Conservation (phyloP, 2,797 vertebrate species). For the Gallinago nigripennis region DNA sequence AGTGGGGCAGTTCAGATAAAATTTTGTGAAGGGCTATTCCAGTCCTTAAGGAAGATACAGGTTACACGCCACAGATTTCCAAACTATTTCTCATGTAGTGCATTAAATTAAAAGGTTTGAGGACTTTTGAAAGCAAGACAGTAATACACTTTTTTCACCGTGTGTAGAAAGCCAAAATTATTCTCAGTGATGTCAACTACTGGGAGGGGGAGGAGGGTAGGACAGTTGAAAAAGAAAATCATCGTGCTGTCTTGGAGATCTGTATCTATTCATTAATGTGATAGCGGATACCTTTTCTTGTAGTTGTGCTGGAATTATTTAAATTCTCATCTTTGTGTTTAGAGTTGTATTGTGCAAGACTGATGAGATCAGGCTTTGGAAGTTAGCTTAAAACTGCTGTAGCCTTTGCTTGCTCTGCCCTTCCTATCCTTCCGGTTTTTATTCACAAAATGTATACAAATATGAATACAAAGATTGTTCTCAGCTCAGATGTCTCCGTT, state of each 20-base stretch:
- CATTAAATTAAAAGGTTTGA: not conserved
- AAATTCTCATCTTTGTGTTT: constrained; percentile 39
- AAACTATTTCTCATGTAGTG: not conserved
- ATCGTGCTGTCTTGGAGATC: not conserved
- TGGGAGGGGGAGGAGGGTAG: not conserved
- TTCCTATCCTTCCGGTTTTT: constrained; percentile 67
- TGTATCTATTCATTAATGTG: not conserved
- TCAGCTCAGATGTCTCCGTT: not conserved
- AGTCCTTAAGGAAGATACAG: not conserved
- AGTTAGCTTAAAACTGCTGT: not conserved
- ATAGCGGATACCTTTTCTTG: not conserved
- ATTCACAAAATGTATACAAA: constrained; percentile 51
- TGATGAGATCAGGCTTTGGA: constrained; percentile 42
- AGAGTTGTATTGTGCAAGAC: constrained; percentile 19
- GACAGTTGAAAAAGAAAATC: not conserved
- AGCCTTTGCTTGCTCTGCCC: constrained; percentile 47
- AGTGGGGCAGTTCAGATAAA: not conserved
- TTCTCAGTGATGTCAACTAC: not conserved
- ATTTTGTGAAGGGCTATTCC: not conserved
- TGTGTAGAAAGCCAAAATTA: not conserved
- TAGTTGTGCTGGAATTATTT: not conserved
- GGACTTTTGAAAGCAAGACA: not conserved
- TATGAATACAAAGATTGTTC: constrained; percentile 22
- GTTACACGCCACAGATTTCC: not conserved
- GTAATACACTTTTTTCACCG: not conserved